Base-by-base conservation (phyloP, 1,140 invertebrate species). In the Cotesia vestalis region DNA sequence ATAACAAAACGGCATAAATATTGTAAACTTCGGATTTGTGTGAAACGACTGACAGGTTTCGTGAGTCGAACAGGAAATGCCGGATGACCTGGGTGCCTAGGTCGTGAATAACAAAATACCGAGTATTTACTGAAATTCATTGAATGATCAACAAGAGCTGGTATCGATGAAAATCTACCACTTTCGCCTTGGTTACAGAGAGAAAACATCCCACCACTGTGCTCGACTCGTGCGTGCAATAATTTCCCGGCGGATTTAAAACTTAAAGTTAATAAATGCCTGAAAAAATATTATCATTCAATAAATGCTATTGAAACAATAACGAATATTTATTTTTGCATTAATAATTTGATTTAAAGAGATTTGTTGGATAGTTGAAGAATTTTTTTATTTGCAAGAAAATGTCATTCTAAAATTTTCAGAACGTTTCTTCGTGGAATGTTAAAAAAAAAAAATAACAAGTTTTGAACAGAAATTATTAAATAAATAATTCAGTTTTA, bases 1-100 rank as follows among this genome's bases (percentile, higher is more conserved):
- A 95, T 93, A 17, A 94, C 91, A 85, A 94, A 93, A 66, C 93
- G 88, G 79, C 93, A 94, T 20, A 95, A 85, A 84, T 93, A 92
- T 81, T 93, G 91, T 71, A 95, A 84, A 64, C 91, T 91, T 73
- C 91, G 88, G 62, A 94, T 91, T 83, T 93, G 89, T 20, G 89
- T 91, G 78, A 94, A 94, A 69, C 93, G 87, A 62, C 93, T 94
- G 9, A 95, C 88, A 17, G 94, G 93, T 81, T 92, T 92, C 46
- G 91, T 92, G n/a, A 95, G 83, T 67, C 92, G 88, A 40, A 94
- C 92, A 17, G 92, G 91, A 83, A 92, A 92, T 66, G 91, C 90
- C 27, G 91, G 91, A 73, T 90, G 88, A 76, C 90, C 89, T 12
- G 91, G 91, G 69, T 90, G 89, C 35, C 89, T 86, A 8, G 91